These are phyloP conservation scores for Aricia agestis DNA, from an alignment of 1,140 invertebrate genomes.

Conservation along the genomic window DNA sequence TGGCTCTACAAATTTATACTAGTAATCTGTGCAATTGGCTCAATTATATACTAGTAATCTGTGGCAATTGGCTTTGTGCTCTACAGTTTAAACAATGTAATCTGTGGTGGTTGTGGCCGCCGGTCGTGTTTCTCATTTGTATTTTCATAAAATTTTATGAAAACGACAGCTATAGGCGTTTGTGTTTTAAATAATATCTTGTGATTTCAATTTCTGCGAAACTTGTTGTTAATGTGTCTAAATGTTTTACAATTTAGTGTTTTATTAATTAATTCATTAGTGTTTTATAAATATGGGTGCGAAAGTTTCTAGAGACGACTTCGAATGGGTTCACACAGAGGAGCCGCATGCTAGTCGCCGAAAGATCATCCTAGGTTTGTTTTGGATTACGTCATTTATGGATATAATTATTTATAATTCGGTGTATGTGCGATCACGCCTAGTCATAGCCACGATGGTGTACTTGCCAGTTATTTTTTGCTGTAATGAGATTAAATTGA, in stretches of 20 bases:
- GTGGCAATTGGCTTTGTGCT: too few species aligned
- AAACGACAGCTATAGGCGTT: too few species aligned
- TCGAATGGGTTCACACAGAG: conserved; percentile 97
- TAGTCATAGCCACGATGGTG: not conserved
- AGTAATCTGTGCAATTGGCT: too few species aligned
- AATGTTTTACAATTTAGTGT: not conserved
- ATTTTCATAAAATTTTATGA: too few species aligned
- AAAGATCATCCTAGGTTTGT: conserved; percentile 94
- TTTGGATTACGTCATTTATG: conserved; percentile 29
- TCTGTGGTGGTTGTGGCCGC: too few species aligned
- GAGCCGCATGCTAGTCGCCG: conserved; percentile 98
- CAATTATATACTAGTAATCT: too few species aligned
- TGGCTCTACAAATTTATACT: too few species aligned
- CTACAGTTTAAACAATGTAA: too few species aligned
- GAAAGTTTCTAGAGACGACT: conserved; percentile 76
- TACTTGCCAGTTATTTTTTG: not conserved
- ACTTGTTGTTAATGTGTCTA: not conserved
- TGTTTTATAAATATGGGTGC: conserved; percentile 51
- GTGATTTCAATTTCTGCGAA: not conserved
- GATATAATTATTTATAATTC: conserved; percentile 9
- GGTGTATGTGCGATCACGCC: not conserved
- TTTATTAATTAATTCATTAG: not conserved
- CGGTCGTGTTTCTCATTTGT: too few species aligned
- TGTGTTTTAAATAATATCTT: too few species aligned
- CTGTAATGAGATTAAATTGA: not conserved